Conservation (phyloP, 1,140 invertebrate species). For the Drosophila sp. region DNA sequence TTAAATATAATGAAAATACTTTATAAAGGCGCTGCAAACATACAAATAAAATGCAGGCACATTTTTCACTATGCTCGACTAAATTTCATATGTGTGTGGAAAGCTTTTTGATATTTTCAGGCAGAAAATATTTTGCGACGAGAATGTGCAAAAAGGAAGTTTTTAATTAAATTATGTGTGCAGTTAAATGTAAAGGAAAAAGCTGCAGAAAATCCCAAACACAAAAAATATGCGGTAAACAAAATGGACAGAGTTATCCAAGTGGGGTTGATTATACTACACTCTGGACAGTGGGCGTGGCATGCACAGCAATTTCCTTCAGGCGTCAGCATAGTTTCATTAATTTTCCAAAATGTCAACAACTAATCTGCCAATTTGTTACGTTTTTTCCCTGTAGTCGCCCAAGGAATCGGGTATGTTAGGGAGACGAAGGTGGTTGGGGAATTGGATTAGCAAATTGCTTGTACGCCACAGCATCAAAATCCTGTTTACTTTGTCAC, state of each 20-base stretch:
- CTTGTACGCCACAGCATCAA: slow-evolving; percentile 68
- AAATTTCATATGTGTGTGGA: slow-evolving; percentile 56
- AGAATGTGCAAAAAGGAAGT: slow-evolving; percentile 24
- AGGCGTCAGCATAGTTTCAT: slow-evolving; percentile 70
- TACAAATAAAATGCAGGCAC: slow-evolving; percentile 73
- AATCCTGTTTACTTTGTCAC: slow-evolving; percentile 83
- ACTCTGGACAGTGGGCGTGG: slow-evolving; percentile 10
- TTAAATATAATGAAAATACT: slow-evolving; percentile 45
- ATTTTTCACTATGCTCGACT: slow-evolving; percentile 54
- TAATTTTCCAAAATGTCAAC: slow-evolving; percentile 82
- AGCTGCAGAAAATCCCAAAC: slow-evolving; percentile 47
- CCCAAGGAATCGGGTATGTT: neutral
- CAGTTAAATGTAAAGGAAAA: slow-evolving; percentile 73
- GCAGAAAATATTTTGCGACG: slow-evolving; percentile 25
- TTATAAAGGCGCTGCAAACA: slow-evolving; percentile 40
- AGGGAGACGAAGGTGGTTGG: neutral
- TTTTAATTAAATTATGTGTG: slow-evolving; percentile 82
- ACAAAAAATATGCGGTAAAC: slow-evolving; percentile 76
- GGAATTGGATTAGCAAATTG: slow-evolving; percentile 56
- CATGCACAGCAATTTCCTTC: slow-evolving; percentile 46
- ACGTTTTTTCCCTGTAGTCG: slow-evolving; percentile 45
- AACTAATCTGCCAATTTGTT: slow-evolving; percentile 82
- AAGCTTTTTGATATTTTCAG: slow-evolving; percentile 61
- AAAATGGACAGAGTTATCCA: slow-evolving; percentile 25
- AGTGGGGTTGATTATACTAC: neutral